phyloP scores from a whole-genome alignment of 2,888 invertebrate species.

The Alentia gelatinosa region DNA sequence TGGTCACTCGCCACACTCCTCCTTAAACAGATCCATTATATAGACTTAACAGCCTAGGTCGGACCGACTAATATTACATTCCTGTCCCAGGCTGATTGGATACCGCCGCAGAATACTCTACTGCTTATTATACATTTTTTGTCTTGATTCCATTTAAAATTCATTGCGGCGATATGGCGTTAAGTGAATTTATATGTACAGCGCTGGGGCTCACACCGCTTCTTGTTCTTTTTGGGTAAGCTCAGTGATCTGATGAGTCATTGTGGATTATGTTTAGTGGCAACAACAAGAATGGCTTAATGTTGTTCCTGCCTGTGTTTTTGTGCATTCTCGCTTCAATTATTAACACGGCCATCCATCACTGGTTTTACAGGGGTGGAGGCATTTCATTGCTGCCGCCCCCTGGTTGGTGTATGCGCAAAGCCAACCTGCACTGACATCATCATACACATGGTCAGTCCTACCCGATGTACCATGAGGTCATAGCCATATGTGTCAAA shows the following conservation, averaged over 20 bases:
- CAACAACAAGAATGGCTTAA: conserved; percentile 12
- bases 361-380: background rate
- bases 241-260: conserved; percentile 9
- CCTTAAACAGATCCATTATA: conserved; percentile 42
- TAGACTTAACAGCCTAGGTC: background rate
- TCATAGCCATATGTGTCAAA: too few relatives aligned
- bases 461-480: too few relatives aligned
- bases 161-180: conserved; percentile 10
- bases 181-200: conserved; percentile 36
- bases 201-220: background rate
- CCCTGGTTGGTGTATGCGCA: background rate
- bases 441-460: too few relatives aligned
- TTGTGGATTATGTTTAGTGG: conserved; percentile 42
- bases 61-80: background rate
- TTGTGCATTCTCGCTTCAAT: conserved; percentile 16
- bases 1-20: background rate
- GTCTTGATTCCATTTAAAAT: conserved; percentile 29
- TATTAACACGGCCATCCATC: conserved; percentile 31
- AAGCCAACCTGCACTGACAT: background rate
- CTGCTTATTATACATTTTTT: conserved; percentile 13
- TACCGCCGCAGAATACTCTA: background rate
- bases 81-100: conserved; percentile 1
- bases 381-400: conserved; percentile 4
- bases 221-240: background rate
- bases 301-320: conserved; percentile 30